Evolutionary conservation across 2,797 vertebrate species (phyloP), one percentile per base, ranked within the genome.

Genomic region (Remorina albescens): DNA sequence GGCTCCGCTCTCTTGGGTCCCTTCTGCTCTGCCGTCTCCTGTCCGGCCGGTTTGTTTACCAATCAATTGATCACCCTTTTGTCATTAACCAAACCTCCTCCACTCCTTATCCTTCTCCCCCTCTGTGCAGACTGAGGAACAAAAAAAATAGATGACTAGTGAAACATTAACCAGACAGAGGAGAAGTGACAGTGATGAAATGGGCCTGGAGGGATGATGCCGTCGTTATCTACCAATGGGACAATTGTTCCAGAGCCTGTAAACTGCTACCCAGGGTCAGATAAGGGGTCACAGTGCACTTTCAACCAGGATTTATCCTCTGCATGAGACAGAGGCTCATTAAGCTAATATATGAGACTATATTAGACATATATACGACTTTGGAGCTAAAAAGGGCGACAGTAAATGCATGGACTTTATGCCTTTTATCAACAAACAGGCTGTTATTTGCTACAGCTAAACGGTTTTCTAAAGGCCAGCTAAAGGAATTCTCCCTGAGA

Each of bases 131-230:
- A 53, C 72, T 2, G 42, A 74, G 58, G 64, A 66, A 65, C 76
- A 71, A 83, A 85, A 84, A 37, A 87, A 78, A 79, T 39, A 59
- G 68, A 69, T 78, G 72, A 77, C 63, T 76, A 67, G 92, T 93
- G 85, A 94, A 95, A 94, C 92, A 95, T 95, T 95, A 95, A 94
- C 94, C 86, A 86, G 83, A 82, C 32, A 7, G 80, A 81, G 78
- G 75, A 85, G 72, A 84, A 83, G 87, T 89, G 93, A 92, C 88
- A 81, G 76, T 92, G 93, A 94, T 89, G 86, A 86, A 95, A 87
- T 86, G 88, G 78, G 88, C 84, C 90, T 80, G 82, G 67, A 92
- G 91, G 90, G 88, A 90, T 82, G 89, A 92, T 85, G 87, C 81
- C 28, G 80, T 82, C 88, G 91, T 92, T 91, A 85, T 91, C 89